A percentile compares a stretch with the other conserved stretches of the same genome.
Evolutionary conservation across 1,140 invertebrate genomes (phyloP).

Genomic region (Panagrolaimus sp.): DNA sequence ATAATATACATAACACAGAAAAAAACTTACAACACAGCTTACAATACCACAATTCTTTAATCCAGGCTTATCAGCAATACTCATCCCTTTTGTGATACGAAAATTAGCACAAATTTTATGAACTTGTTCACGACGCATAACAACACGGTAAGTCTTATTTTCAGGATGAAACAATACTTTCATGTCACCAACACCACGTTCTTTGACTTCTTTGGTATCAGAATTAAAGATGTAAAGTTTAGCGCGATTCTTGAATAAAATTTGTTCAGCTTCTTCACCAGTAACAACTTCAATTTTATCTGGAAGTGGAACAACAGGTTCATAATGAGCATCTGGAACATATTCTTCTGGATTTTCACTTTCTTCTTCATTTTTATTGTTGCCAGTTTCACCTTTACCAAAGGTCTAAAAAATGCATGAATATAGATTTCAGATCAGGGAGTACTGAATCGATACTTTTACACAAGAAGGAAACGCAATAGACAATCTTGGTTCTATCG

Average conservation of each 20-base stretch:
- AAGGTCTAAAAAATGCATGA: not conserved
- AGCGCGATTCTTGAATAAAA: slow-evolving; percentile 69
- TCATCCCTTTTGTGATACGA: slow-evolving; percentile 16
- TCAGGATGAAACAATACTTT: slow-evolving; percentile 65
- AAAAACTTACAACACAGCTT: not conserved
- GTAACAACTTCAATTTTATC: slow-evolving; percentile 78
- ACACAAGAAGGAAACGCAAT: no score
- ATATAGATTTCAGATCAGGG: no score
- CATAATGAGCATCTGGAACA: slow-evolving; percentile 24
- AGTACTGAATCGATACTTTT: no score
- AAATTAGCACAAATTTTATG: slow-evolving; percentile 78
- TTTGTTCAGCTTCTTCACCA: slow-evolving; percentile 76
- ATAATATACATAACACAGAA: not conserved
- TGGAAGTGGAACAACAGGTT: slow-evolving; percentile 72
- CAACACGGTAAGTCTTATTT: slow-evolving; percentile 68
- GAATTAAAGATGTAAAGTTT: slow-evolving; percentile 72
- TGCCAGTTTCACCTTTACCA: not conserved
- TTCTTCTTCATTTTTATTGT: slow-evolving; percentile 9
- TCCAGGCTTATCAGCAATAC: not conserved
- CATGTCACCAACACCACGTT: slow-evolving; percentile 62
- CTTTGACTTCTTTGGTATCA: slow-evolving; percentile 61
- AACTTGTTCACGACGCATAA: slow-evolving; percentile 80
- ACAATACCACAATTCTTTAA: not conserved
- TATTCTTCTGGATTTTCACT: slow-evolving; percentile 12
- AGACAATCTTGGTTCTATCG: no score